Percentiles rank a stretch among this genome's conserved stretches.
Evolutionary conservation across 2,888 invertebrate species (phyloP).

Genomic region (Apodemia duryi): DNA sequence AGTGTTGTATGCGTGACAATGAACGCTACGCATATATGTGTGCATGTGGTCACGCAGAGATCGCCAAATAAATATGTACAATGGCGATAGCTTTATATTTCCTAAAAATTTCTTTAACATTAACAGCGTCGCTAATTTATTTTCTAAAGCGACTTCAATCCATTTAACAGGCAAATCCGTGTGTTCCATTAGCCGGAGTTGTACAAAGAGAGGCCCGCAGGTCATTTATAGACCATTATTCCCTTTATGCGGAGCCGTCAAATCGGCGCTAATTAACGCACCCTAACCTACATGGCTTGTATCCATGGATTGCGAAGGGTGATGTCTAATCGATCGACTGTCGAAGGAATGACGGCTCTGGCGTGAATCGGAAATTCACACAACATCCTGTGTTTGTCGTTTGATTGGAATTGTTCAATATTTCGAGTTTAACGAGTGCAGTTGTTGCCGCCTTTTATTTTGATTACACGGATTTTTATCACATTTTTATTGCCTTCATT

Average conservation of each 20-base stretch:
- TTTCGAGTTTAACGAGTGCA: not conserved
- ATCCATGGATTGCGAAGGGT: constrained; percentile 23
- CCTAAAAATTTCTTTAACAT: constrained; percentile 1
- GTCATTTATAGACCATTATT: constrained; percentile 14
- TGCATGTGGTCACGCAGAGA: not conserved
- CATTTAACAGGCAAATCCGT: constrained; percentile 7
- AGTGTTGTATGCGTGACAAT: no score
- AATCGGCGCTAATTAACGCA: constrained; percentile 33
- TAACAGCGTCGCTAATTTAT: not conserved
- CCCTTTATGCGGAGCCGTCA: constrained; percentile 25
- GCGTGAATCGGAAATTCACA: constrained; percentile 7
- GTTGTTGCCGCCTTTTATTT: not conserved
- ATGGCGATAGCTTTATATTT: not conserved
- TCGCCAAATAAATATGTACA: not conserved
- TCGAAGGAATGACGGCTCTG: not conserved
- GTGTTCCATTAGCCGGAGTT: constrained; percentile 3
- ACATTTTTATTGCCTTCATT: no score
- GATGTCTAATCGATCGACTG: constrained; percentile 24
- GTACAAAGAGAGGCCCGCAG: constrained; percentile 9
- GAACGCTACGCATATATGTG: no score
- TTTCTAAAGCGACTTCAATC: not conserved
- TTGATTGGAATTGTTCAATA: not conserved
- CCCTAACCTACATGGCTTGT: constrained; percentile 23
- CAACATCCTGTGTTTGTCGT: constrained; percentile 3
- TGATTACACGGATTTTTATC: not conserved